Evolutionary conservation across 2,797 vertebrate species (phyloP).

Genomic region (Gymnopithys bicolor): DNA sequence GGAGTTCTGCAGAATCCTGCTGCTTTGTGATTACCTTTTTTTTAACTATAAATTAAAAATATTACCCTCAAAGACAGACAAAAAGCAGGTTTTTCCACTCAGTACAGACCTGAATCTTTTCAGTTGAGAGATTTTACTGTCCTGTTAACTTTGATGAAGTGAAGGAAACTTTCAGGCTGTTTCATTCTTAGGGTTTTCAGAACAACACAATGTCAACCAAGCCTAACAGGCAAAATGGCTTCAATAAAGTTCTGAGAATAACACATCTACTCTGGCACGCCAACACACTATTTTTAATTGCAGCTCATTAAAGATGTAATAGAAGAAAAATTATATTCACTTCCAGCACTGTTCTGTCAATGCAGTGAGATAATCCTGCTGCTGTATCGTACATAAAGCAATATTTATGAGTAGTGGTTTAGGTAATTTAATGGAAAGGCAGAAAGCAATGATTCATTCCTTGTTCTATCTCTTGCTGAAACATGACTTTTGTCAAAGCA

Average conservation of each 20-base stretch:
- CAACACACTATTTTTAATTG: conserved; percentile 73
- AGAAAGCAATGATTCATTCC: conserved; percentile 57
- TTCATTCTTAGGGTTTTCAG: not conserved
- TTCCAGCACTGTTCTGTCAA: conserved; percentile 50
- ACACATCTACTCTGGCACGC: conserved; percentile 30
- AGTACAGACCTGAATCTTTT: not conserved
- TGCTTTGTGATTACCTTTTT: not conserved
- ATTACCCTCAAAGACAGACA: not conserved
- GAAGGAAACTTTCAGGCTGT: not conserved
- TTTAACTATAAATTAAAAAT: not conserved
- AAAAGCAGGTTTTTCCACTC: not conserved
- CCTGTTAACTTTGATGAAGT: conserved; percentile 8
- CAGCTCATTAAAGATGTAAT: conserved; percentile 70
- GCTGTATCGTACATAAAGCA: conserved; percentile 34
- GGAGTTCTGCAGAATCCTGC: not conserved
- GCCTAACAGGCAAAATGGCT: not conserved
- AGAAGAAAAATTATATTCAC: conserved; percentile 67
- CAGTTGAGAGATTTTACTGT: not conserved
- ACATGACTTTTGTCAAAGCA: conserved; percentile 21
- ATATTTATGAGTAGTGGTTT: conserved; percentile 34
- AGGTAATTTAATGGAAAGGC: conserved; percentile 46
- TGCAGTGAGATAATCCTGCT: conserved; percentile 49
- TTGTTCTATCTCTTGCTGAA: conserved; percentile 18
- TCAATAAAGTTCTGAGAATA: conserved; percentile 63
- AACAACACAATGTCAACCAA: not conserved